These are phyloP conservation scores for Scaptomyza polygonia DNA, from an alignment of 2,888 invertebrate species.

Conservation along the genomic window DNA sequence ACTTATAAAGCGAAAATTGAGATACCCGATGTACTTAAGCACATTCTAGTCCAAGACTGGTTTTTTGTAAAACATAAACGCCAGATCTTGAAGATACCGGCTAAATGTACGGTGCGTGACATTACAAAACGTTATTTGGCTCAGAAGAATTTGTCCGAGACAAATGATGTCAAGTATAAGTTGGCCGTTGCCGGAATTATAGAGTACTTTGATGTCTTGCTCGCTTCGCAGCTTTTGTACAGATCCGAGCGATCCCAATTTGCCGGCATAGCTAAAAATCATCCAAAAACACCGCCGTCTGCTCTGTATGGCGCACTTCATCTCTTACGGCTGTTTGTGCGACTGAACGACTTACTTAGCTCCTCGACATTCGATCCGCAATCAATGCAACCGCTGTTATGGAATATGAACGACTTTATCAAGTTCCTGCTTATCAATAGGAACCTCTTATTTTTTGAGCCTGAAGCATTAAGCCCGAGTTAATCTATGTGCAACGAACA, in stretches of 20 bases:
- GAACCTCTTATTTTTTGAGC: slow-evolving; percentile 88
- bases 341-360: slow-evolving; percentile 94
- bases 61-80: slow-evolving; percentile 94
- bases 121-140: slow-evolving; percentile 94
- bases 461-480: slow-evolving; percentile 94
- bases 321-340: slow-evolving; percentile 95
- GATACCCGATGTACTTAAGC: slow-evolving; percentile 96
- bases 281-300: slow-evolving; percentile 91
- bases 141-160: slow-evolving; percentile 91
- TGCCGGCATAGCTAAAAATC: slow-evolving; percentile 91
- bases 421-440: slow-evolving; percentile 94
- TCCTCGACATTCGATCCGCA: slow-evolving; percentile 95
- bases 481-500: slow-evolving; percentile 81
- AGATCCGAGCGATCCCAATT: slow-evolving; percentile 97
- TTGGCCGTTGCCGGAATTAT: slow-evolving; percentile 91
- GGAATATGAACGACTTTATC: slow-evolving; percentile 94
- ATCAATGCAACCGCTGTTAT: slow-evolving; percentile 91
- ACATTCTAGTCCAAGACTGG: slow-evolving; percentile 97
- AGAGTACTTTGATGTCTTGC: slow-evolving; percentile 96
- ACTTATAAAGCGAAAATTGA: slow-evolving; percentile 94
- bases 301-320: slow-evolving; percentile 96
- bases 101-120: slow-evolving; percentile 92
- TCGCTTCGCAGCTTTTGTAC: slow-evolving; percentile 96
- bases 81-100: slow-evolving; percentile 92
- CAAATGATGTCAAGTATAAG: slow-evolving; percentile 89